Evolutionary conservation across 2,888 invertebrate genomes (phyloP), one percentile per base, ranked within the genome.

Genomic region (Patella pellucida): DNA sequence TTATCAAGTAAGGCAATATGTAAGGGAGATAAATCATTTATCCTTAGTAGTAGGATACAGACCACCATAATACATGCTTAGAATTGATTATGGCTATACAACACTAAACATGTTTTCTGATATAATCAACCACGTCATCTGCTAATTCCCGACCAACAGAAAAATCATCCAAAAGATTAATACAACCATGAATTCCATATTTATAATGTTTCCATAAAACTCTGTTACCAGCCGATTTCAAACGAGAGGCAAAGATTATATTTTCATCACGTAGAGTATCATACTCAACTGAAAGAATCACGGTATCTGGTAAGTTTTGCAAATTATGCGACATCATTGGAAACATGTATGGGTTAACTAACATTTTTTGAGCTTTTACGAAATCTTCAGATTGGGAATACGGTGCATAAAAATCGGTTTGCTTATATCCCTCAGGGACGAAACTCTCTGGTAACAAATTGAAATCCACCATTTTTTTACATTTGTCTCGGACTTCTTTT

Each of bases 261-360:
- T 27, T 69, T 16, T 76, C 76, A 31, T 76, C 76, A 2, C 76
- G 23, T 7, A 72, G 52, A 27, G 69, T 50, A 62, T 76, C 76
- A 23, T 69, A 72, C n/a, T 72, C 72, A n/a, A 19, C 62, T 2
- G 69, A n/a, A 7, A 72, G 69, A 27, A 76, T 62, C 16, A 72
- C 69, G 12, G 76, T 68, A 3, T 72, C 56, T 7, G 76, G 76
- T 51, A 76, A 2, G 2, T 69, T 69, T 16, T 62, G 23, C 51
- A 76, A 62, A 31, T 76, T 72, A 23, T 69, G 51, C 1, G 72
- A 41, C 76, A 76, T 76, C 69, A 76, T 23, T 1, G 76, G 76
- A 14, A 69, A 72, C 11, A 76, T 41, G 14, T 69, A n/a, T 1
- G 76, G 76, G 41, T 76, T 62, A 0, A 62, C 56, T 4, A 76